Evolutionary conservation across 2,113 vertebrate genomes (phyloP).

Genomic region (Empidonax traillii): DNA sequence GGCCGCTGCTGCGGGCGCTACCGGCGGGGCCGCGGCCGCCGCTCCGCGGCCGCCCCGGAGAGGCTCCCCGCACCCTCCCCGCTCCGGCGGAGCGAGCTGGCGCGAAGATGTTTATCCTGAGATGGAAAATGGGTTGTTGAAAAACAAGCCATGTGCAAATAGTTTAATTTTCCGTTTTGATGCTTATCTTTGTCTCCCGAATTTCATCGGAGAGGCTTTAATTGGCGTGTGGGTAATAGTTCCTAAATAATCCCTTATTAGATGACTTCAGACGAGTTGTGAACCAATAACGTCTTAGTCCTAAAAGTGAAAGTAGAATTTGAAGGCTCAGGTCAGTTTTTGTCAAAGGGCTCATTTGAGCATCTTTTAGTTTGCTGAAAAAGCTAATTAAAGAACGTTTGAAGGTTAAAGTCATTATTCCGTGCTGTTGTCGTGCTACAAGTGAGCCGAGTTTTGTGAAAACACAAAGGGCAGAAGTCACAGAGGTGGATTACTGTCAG

Average conservation of each 20-base stretch:
- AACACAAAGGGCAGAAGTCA: constrained; percentile 71
- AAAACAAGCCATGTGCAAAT: constrained; percentile 51
- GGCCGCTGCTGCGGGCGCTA: not conserved
- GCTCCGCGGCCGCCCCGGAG: not conserved
- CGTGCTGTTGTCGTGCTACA: constrained; percentile 64
- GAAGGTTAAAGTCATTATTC: constrained; percentile 76
- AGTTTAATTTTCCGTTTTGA: constrained; percentile 65
- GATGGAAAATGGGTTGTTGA: constrained; percentile 56
- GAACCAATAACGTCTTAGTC: constrained; percentile 62
- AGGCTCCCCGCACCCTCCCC: constrained; percentile 5
- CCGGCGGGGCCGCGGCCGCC: not conserved
- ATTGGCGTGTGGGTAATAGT: constrained; percentile 53
- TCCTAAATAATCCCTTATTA: constrained; percentile 62
- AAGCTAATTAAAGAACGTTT: constrained; percentile 58
- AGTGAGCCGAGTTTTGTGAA: constrained; percentile 71
- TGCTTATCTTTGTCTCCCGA: constrained; percentile 58
- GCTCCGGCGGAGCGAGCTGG: constrained; percentile 4
- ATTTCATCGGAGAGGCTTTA: constrained; percentile 60
- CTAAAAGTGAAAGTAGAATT: constrained; percentile 52
- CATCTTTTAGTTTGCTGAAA: constrained; percentile 54
- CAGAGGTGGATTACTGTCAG: constrained; percentile 75
- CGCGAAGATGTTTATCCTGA: constrained; percentile 46
- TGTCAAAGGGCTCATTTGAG: constrained; percentile 48
- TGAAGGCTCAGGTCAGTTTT: constrained; percentile 47
- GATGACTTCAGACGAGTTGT: constrained; percentile 55